Base-by-base conservation (phyloP, 2,113 vertebrate genomes). In the Forbesichthys papilliferus region DNA sequence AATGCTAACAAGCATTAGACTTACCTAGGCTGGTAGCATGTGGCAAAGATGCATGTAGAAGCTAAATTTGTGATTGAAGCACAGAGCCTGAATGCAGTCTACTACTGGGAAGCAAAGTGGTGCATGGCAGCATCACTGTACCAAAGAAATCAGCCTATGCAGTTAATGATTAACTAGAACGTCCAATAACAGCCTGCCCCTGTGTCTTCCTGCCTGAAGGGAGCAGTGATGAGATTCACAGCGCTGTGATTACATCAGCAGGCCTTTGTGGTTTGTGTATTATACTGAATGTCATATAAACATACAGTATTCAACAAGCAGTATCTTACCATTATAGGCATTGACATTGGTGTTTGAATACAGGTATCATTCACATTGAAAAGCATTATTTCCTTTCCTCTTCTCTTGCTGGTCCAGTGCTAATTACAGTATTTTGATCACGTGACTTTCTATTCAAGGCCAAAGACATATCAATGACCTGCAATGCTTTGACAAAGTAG, bases 81-180 rank as follows among this genome's bases (percentile, higher is more conserved):
- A 77, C 46, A 61, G 58, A 69, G 18, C 47, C 69, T 20, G 70
- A 59, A 18, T 9, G 16, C 4, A 36, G 53, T 78, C 63, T 81
- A 62, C 70, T 8, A 63, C 80, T 71, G 69, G 77, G 74, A 64
- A 57, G 73, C 82, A 77, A 89, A 91, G 72, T 87, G 83, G 69
- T 76, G 65, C 65, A 71, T 60, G 68, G 76, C 80, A 77, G 74
- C 85, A 88, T 84, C 83, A 80, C 75, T 69, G 55, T 16, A 66
- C 75, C 66, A 80, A 80, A 86, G 92, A 89, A 87, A 90, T 85
- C 64, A 48, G 66, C 79, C 78, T 71, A 27, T 58, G 52, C 46
- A 3, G 89, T 92, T 79, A 93, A 90, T 93, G 69, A 93, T 92
- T 80, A 90, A 84, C 89, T 63, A 61, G 49, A 34, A 27, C 54